phyloP scores from a whole-genome alignment of 2,113 vertebrate genomes.

The Corapipo altera region DNA sequence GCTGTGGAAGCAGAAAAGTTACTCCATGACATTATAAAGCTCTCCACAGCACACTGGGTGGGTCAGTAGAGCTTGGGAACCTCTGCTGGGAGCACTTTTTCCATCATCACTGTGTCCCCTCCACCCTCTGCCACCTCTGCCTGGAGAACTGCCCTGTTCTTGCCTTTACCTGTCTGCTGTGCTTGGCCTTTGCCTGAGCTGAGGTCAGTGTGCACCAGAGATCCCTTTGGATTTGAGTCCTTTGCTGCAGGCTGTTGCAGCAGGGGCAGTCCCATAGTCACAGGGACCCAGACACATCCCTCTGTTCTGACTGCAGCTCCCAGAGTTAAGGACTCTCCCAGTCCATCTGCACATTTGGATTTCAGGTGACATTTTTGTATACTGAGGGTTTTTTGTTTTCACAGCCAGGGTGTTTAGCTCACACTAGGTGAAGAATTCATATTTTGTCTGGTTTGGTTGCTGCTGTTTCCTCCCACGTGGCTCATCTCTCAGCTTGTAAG shows the following conservation, averaged over 20 bases:
- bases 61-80: neutral
- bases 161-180: neutral
- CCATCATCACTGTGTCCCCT: neutral
- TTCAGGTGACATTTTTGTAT: neutral
- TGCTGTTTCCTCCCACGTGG: neutral
- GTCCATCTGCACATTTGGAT: neutral
- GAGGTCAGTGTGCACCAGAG: neutral
- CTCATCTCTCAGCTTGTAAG: neutral
- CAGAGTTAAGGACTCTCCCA: neutral
- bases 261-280: neutral
- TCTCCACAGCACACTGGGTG: neutral
- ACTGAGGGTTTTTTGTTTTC: neutral
- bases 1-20: neutral
- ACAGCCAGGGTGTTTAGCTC: neutral
- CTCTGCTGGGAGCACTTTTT: neutral
- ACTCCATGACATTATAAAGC: neutral
- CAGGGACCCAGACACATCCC: neutral
- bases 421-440: neutral
- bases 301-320: neutral
- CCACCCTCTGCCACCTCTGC: neutral
- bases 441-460: neutral
- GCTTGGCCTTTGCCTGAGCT: neutral
- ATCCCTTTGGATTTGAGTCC: neutral
- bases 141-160: neutral
- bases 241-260: neutral